These are phyloP conservation scores for Euplagia quadripunctaria DNA, from an alignment of 2,888 invertebrate species.

Conservation along the genomic window DNA sequence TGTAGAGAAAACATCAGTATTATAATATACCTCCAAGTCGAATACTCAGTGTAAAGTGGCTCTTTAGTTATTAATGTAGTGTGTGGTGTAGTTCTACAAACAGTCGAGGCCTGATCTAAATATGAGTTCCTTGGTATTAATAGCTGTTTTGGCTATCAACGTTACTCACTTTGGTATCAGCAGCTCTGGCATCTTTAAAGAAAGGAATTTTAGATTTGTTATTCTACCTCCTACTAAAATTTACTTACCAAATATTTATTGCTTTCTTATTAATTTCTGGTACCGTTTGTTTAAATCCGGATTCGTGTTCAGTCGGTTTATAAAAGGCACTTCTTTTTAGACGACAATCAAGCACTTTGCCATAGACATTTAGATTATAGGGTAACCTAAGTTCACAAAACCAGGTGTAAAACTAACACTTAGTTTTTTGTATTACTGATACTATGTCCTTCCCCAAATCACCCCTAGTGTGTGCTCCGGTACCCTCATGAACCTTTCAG, in stretches of 20 bases:
- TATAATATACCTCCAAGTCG: not conserved
- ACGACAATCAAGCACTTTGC: not conserved
- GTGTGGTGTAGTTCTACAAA: too few relatives aligned
- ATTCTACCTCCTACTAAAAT: not conserved
- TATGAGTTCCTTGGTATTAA: not conserved
- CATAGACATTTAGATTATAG: not conserved
- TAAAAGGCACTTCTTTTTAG: too few relatives aligned
- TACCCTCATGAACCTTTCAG: too few relatives aligned
- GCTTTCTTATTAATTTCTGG: too few relatives aligned
- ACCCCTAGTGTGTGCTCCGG: too few relatives aligned
- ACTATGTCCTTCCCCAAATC: too few relatives aligned
- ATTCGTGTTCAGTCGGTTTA: not conserved
- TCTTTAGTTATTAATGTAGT: not conserved
- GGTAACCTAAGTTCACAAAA: too few relatives aligned
- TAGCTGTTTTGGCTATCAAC: too few relatives aligned
- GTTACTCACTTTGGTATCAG: not conserved
- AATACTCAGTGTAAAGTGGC: not conserved
- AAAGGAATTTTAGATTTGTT: not conserved
- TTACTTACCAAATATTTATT: not conserved
- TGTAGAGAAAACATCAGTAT: conserved; percentile 48
- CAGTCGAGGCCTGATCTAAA: not conserved
- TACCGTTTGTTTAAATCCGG: not conserved
- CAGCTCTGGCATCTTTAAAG: not conserved
- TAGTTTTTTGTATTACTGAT: too few relatives aligned
- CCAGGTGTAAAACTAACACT: too few relatives aligned